Base-by-base conservation (phyloP, 2,797 vertebrate genomes). In the Chrosomus eos region DNA sequence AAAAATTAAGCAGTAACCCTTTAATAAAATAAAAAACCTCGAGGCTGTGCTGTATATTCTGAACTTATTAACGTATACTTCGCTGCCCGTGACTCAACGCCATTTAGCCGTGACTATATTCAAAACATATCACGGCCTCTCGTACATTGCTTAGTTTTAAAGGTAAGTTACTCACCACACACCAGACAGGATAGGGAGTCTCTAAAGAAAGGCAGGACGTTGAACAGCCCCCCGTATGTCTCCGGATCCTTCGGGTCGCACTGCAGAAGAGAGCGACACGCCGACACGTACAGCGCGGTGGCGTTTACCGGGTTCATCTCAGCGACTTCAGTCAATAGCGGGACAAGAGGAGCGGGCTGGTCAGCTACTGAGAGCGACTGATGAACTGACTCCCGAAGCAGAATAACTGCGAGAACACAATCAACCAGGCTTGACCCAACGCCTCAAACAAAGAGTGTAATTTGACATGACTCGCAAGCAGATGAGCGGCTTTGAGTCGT, bases 231-330 rank as follows among this genome's bases (percentile, higher is more conserved):
- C 23, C 94, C 89, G 84, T 97, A 96, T 87, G 96, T 96, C 92
- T 97, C 95, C 80, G 97, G 97, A 88, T 97, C 95, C 91, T 95
- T 96, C 83, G 97, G 96, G 92, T 98, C 96, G 95, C 97, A 97
- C 95, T 96, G 97, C 95, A 99, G 95, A 93, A 98, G 97, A 91
- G 97, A 96, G 92, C 97, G 97, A 94, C 96, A 98, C 92, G 97
- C 96, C 91, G 98, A 97, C 94, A 98, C 96, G 95, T 98, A 98
- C 92, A 98, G 94, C 92, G 96, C 92, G 93, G 97, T 98, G 87
- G 97, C 97, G 95, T 96, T 97, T 88, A 96, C 96, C 67, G 97
- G 97, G 96, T 98, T 98, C 98, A 99, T 99, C 93, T 96, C 96
- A 95, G 95, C 93, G 89, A 21, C 26, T 73, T 72, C 28, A 21